Percentiles rank a stretch among this genome's conserved stretches.
Conservation (phyloP, 2,113 vertebrate species). For the Xenopus borealis region DNA sequence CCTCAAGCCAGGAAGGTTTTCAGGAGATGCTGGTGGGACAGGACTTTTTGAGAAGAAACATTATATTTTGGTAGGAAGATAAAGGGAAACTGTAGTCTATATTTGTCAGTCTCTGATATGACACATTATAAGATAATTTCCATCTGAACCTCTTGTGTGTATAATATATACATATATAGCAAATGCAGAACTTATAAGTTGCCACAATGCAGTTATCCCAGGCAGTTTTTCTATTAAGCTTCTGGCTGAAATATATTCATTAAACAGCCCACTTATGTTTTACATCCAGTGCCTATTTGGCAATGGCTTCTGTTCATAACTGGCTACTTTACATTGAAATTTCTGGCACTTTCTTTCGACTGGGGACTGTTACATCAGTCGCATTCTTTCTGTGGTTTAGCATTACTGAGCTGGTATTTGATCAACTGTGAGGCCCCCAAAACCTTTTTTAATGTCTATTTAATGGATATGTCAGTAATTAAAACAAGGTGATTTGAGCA, state of each 20-base stretch:
- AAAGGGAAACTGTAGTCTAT: too few species aligned
- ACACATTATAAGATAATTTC: too few species aligned
- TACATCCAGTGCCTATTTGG: not conserved
- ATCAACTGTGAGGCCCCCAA: slow-evolving; percentile 4
- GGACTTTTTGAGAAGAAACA: too few species aligned
- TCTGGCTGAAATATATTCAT: not conserved
- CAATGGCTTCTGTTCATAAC: slow-evolving; percentile 3
- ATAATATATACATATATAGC: too few species aligned
- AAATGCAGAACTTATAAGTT: too few species aligned
- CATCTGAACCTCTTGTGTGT: too few species aligned
- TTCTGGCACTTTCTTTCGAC: slow-evolving; percentile 1
- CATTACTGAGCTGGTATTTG: slow-evolving; percentile 7
- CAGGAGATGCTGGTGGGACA: too few species aligned
- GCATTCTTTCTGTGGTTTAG: slow-evolving; percentile 4
- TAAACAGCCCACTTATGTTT: not conserved
- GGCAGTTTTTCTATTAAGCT: too few species aligned
- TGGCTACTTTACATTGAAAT: slow-evolving; percentile 2
- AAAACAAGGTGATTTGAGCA: not conserved
- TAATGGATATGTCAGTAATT: slow-evolving; percentile 1
- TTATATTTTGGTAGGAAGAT: too few species aligned
- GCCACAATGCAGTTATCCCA: too few species aligned
- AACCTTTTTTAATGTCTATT: not conserved
- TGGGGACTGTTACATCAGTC: slow-evolving; percentile 4
- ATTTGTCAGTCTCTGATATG: too few species aligned
- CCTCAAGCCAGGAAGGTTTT: too few species aligned